These are phyloP conservation scores for Halcyon leucocephala DNA, from an alignment of 2,797 vertebrate species.

Conservation along the genomic window DNA sequence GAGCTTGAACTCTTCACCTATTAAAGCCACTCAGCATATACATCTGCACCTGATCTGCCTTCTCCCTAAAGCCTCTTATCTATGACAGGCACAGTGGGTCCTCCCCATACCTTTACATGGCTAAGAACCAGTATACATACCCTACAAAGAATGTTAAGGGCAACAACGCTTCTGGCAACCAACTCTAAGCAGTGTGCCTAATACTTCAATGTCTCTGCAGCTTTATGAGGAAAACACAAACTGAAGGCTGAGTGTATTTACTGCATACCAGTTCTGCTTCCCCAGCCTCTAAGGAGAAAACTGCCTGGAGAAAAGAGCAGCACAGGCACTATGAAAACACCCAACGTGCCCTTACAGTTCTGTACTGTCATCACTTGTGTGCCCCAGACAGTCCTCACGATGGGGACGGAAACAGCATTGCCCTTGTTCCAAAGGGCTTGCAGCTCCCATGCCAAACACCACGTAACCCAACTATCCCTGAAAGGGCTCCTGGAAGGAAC, in stretches of 20 bases:
- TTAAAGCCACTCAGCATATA: background rate
- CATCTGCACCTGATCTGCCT: background rate
- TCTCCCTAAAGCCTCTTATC: background rate
- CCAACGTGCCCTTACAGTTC: accelerated
- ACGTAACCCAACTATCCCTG: background rate
- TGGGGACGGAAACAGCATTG: background rate
- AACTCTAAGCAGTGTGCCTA: background rate
- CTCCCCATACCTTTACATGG: accelerated
- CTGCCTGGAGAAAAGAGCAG: background rate
- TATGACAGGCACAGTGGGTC: background rate
- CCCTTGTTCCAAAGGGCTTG: background rate
- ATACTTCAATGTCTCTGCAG: background rate
- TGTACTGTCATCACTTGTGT: accelerated
- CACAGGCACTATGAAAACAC: background rate
- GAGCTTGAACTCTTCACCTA: background rate
- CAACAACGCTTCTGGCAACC: background rate
- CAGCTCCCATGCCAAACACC: background rate
- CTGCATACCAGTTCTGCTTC: background rate
- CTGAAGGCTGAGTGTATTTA: background rate
- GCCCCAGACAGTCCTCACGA: accelerated
- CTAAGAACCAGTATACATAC: accelerated
- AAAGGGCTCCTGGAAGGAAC: background rate
- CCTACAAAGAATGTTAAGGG: accelerated
- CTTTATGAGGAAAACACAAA: accelerated
- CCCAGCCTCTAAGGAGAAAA: background rate